A percentile compares a stretch with the other conserved stretches of the same genome.
Conservation (phyloP, 2,113 vertebrate genomes). For the Cacatua alba region DNA sequence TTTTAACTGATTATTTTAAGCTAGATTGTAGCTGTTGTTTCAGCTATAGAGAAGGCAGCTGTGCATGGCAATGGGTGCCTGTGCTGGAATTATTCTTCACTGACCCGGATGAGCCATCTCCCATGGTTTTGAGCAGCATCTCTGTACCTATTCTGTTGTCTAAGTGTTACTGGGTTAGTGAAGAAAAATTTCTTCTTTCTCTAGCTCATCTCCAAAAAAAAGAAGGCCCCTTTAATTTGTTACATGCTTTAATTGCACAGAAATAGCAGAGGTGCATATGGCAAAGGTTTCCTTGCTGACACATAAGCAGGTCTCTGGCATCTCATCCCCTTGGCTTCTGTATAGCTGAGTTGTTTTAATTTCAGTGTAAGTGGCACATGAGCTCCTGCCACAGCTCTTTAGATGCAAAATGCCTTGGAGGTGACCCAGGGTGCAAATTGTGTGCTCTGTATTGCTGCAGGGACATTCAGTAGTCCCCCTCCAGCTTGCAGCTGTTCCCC, state of each 20-base stretch:
- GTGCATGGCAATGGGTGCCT: not conserved
- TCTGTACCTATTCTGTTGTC: not conserved
- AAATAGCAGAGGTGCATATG: not conserved
- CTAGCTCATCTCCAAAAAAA: not conserved
- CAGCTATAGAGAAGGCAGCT: not conserved
- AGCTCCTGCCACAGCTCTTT: not conserved
- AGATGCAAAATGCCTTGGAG: not conserved
- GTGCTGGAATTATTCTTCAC: not conserved
- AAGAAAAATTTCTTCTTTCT: not conserved
- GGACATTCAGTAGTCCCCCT: not conserved
- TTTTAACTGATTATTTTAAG: not conserved
- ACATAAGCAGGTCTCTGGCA: not conserved
- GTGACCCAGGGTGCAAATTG: accelerated
- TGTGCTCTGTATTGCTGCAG: not conserved
- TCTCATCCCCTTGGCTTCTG: not conserved
- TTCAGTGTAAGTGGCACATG: not conserved
- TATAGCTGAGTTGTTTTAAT: not conserved
- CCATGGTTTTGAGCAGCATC: not conserved
- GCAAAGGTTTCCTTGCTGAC: slow-evolving; percentile 22
- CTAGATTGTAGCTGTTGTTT: not conserved
- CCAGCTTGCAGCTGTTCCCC: not conserved
- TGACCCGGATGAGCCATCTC: not conserved
- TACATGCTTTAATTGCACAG: not conserved
- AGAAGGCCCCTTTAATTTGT: not conserved
- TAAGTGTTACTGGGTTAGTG: not conserved